Conservation (phyloP, 64 coral and sea anemone genomes). For the Actinia tenebrosa region DNA sequence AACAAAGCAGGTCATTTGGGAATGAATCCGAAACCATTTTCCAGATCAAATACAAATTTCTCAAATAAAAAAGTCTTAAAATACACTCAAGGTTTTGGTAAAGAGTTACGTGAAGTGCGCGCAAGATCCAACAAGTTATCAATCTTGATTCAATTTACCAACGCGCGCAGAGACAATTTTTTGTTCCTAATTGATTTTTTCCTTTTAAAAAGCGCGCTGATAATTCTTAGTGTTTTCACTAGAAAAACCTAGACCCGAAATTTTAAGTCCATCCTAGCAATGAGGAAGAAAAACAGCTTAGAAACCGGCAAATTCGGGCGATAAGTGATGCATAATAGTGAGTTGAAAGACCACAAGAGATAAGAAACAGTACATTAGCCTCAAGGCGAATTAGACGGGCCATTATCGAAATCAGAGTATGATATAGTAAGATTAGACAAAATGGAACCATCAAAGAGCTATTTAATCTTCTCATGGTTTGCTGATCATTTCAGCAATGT, state of each 20-base stretch:
- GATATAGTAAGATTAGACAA: conserved; percentile 15
- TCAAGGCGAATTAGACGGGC: conserved; percentile 24
- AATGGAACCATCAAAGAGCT: conserved; percentile 12
- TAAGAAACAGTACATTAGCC: conserved; percentile 15
- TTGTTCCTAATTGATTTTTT: neutral
- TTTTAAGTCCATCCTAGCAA: neutral
- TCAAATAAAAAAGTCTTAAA: neutral
- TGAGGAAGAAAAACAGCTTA: neutral
- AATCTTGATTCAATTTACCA: too few species aligned
- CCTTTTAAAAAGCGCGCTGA: neutral
- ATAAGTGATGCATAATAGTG: neutral
- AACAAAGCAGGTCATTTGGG: neutral
- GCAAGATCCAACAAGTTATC: neutral
- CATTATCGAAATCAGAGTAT: conserved; percentile 16
- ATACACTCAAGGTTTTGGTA: neutral
- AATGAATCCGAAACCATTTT: neutral
- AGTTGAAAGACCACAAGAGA: conserved; percentile 2
- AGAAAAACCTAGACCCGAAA: neutral
- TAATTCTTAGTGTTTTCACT: neutral
- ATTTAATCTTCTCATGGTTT: conserved; percentile 13
- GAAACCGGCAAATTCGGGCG: neutral
- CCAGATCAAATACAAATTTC: neutral
- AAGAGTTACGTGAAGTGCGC: neutral
- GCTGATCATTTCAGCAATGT: neutral
- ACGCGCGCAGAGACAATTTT: neutral